Conservation (phyloP, 2,797 vertebrate genomes). For the Sebastiscus tertius region DNA sequence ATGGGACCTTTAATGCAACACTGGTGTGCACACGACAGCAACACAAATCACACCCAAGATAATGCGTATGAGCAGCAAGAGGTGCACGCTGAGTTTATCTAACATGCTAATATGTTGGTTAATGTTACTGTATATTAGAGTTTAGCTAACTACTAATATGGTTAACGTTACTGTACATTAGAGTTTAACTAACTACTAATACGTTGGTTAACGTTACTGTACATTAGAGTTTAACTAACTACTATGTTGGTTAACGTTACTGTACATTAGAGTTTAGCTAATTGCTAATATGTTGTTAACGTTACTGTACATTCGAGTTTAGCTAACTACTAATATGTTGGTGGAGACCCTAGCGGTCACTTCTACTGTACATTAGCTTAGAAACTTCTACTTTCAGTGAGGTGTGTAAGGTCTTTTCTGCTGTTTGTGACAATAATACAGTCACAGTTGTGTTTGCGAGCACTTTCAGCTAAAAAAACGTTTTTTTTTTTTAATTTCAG, state of each 20-base stretch:
- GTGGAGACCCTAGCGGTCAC: rapidly evolving
- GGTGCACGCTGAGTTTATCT: neutral
- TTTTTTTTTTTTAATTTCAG: neutral
- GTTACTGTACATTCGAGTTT: neutral
- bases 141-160: too few species aligned
- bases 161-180: too few species aligned
- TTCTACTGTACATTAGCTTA: neutral
- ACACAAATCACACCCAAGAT: neutral
- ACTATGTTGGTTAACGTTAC: too few species aligned
- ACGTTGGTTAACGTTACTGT: too few species aligned
- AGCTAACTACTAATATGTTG: neutral
- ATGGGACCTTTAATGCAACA: neutral
- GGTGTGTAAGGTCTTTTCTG: neutral
- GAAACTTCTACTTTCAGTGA: neutral
- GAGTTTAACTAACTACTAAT: too few species aligned
- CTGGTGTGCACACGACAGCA: neutral
- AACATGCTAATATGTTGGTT: too few species aligned
- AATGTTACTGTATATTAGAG: too few species aligned
- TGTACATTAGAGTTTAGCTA: too few species aligned
- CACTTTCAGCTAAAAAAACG: neutral
- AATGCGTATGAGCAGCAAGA: rapidly evolving
- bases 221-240: too few species aligned
- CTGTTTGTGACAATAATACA: neutral
- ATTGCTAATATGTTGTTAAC: too few species aligned
- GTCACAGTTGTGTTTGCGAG: neutral